Evolutionary conservation across 2,113 vertebrate species (phyloP).

Genomic region (Sarotherodon lohbergeri): DNA sequence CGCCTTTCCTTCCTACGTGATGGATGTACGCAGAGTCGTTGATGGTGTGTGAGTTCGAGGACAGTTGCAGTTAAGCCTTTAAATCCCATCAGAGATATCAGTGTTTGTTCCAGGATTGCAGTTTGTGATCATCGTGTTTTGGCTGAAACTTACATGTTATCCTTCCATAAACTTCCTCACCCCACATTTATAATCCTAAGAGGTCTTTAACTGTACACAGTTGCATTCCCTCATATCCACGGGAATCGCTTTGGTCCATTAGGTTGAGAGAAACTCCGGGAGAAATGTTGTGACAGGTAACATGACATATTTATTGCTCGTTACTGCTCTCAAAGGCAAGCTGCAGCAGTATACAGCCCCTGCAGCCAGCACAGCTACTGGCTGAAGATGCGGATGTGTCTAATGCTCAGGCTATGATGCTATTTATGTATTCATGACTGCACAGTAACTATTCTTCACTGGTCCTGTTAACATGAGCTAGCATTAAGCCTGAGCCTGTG

Average conservation of each 20-base stretch:
- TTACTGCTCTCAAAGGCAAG: neutral
- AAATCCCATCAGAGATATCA: neutral
- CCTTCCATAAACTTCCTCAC: neutral
- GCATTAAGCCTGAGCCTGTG: neutral
- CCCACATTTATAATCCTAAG: neutral
- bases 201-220: neutral
- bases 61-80: neutral
- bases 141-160: neutral
- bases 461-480: neutral
- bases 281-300: neutral
- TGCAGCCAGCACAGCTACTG: neutral
- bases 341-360: neutral
- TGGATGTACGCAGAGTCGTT: constrained; percentile 74
- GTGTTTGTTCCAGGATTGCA: neutral
- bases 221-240: neutral
- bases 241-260: neutral
- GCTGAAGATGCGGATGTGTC: neutral
- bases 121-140: neutral
- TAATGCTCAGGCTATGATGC: neutral
- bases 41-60: constrained; percentile 59
- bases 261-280: neutral
- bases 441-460: neutral
- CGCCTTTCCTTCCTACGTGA: constrained; percentile 74
- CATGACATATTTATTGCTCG: neutral
- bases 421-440: neutral